A percentile compares a stretch with the other conserved stretches of the same genome.
Evolutionary conservation across 2,113 vertebrate species (phyloP).

Genomic region (Fulmarus glacialis): DNA sequence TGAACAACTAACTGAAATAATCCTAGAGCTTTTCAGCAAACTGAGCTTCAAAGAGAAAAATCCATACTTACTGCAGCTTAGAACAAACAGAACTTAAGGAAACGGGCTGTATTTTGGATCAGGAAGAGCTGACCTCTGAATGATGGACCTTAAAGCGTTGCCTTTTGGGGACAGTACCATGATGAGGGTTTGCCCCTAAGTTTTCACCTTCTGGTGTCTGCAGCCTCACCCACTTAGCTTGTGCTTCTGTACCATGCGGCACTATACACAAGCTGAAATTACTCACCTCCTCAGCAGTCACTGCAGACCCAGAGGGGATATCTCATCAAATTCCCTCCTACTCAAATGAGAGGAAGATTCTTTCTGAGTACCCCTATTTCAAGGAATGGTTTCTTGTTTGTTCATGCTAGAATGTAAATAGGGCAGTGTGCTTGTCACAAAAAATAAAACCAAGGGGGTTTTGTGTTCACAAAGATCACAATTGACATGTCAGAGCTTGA

Average conservation of each 20-base stretch:
- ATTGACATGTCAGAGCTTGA: not conserved
- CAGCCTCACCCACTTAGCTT: not conserved
- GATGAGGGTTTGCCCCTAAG: not conserved
- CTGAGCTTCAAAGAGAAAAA: not conserved
- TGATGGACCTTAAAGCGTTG: not conserved
- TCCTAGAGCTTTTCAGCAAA: not conserved
- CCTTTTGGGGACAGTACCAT: not conserved
- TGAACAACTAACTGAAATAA: not conserved
- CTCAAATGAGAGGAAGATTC: not conserved
- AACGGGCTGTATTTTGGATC: not conserved
- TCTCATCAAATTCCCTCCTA: not conserved
- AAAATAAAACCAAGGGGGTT: not conserved
- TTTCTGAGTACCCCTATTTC: not conserved
- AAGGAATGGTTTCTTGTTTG: not conserved
- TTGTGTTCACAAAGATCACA: not conserved
- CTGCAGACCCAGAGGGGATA: not conserved
- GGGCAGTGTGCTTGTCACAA: not conserved
- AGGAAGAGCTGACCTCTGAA: not conserved
- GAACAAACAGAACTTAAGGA: not conserved
- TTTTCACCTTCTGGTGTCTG: not conserved
- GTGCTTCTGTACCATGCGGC: fast-evolving
- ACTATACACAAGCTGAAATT: fast-evolving
- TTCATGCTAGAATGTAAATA: not conserved
- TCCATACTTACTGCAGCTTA: fast-evolving
- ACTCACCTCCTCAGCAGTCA: not conserved